These are phyloP conservation scores for Nothura maculosa DNA, from an alignment of 2,797 vertebrate species.

Conservation along the genomic window DNA sequence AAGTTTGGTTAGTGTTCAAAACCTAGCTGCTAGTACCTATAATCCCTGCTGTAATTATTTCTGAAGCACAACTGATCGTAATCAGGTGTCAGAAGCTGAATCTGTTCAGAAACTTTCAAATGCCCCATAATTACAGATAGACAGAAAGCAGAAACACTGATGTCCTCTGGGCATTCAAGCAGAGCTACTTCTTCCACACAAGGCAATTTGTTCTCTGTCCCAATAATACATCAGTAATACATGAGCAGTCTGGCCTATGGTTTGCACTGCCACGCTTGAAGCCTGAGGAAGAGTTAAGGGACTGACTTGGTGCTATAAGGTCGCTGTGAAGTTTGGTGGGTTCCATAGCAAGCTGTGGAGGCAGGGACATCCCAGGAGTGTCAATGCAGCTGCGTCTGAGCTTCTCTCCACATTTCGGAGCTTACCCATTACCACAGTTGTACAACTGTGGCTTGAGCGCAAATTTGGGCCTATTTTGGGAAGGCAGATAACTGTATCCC, in stretches of 20 bases:
- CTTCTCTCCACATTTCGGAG: background rate
- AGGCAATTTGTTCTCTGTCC: background rate
- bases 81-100: background rate
- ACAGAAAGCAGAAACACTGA: background rate
- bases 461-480: background rate
- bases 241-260: rapidly evolving
- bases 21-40: background rate
- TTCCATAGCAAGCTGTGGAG: no score
- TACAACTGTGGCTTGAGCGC: background rate
- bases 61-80: background rate
- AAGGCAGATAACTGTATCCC: background rate
- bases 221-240: background rate
- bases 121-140: background rate
- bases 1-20: background rate
- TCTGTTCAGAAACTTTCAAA: background rate
- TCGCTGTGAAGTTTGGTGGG: no score
- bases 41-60: background rate
- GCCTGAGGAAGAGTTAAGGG: background rate
- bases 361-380: background rate
- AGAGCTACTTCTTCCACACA: background rate
- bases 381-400: background rate
- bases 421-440: background rate
- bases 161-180: rapidly evolving
- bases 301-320: background rate
- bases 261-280: background rate